Evolutionary conservation across 2,888 invertebrate genomes (phyloP).

Genomic region (Lucinisca nassula): DNA sequence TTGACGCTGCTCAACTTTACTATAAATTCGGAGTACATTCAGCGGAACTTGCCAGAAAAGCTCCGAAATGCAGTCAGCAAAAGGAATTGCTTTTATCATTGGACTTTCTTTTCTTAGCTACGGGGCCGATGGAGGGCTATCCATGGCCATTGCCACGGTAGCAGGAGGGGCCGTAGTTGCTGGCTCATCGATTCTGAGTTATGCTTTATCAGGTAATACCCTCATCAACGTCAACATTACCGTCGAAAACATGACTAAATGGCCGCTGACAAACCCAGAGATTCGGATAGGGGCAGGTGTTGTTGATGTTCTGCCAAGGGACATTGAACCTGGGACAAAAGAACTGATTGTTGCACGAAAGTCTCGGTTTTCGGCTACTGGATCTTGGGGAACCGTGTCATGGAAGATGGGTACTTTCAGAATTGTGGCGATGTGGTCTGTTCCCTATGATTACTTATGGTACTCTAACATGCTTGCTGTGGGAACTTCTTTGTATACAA

Average conservation of each 20-base stretch:
- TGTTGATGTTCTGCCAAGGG: neutral
- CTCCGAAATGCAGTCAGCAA: no score
- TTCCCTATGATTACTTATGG: neutral
- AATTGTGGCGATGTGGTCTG: neutral
- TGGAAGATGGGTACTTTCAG: neutral
- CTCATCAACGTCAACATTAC: neutral
- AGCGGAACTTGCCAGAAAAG: no score
- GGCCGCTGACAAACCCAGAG: neutral
- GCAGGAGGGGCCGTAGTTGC: no score
- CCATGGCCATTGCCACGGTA: no score
- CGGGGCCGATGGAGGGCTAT: no score
- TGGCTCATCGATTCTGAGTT: no score
- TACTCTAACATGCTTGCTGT: neutral
- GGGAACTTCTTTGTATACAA: no score
- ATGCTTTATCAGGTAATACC: neutral
- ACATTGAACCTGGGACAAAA: neutral
- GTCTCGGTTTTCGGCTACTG: neutral
- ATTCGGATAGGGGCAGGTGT: neutral
- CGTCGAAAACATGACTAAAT: neutral
- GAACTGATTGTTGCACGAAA: neutral
- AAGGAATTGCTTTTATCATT: no score
- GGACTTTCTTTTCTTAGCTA: no score
- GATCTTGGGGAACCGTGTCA: neutral
- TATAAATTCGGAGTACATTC: no score
- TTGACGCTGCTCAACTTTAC: no score